Conservation (phyloP, 2,797 vertebrate genomes). For the Crocidura indochinensis region DNA sequence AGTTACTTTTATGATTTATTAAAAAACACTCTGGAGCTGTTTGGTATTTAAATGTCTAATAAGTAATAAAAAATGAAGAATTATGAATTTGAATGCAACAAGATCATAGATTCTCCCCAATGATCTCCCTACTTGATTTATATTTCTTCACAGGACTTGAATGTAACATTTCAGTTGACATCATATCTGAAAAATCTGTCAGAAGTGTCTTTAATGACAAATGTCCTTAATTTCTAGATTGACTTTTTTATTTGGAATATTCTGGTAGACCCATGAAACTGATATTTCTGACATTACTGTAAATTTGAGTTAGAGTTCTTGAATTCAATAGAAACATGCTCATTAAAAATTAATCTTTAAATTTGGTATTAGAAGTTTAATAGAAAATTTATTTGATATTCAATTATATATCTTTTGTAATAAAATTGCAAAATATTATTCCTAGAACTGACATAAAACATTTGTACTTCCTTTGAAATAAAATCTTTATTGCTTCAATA, state of each 20-base stretch:
- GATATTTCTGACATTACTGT: neutral
- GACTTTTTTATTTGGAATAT: conserved; percentile 40
- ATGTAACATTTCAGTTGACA: conserved; percentile 18
- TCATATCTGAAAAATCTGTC: conserved; percentile 1
- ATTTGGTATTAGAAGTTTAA: neutral
- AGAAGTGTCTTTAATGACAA: conserved; percentile 2
- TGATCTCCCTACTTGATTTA: conserved; percentile 8
- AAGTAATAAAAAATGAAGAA: conserved; percentile 35
- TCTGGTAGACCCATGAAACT: neutral
- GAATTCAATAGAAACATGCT: conserved; percentile 11
- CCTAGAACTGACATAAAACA: conserved; percentile 9
- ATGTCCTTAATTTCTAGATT: conserved; percentile 19
- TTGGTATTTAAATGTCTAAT: conserved; percentile 37
- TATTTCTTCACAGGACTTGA: conserved; percentile 22
- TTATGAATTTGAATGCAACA: neutral
- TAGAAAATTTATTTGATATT: neutral
- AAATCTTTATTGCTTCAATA: neutral
- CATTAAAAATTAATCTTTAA: neutral
- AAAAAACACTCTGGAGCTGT: conserved; percentile 15
- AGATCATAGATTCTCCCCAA: neutral
- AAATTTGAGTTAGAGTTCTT: conserved; percentile 23
- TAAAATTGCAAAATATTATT: conserved; percentile 46
- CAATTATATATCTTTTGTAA: neutral
- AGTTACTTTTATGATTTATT: neutral
- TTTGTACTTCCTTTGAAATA: neutral